phyloP scores from a whole-genome alignment of 2,888 invertebrate genomes.

The Conus canariensis region DNA sequence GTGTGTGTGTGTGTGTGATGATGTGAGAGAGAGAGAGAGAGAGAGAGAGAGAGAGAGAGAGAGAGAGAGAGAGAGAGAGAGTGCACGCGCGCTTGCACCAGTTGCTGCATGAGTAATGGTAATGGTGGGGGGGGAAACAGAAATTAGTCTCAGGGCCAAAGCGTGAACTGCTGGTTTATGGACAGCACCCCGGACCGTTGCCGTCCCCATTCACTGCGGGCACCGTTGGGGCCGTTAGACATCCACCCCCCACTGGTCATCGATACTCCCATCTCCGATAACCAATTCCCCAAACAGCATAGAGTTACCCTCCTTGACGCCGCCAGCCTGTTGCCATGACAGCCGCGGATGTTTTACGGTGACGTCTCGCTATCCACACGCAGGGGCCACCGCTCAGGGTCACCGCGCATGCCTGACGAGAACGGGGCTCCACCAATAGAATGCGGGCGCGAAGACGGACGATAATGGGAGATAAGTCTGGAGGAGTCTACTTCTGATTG shows the following conservation, averaged over 20 bases:
- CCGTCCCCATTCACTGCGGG: background rate
- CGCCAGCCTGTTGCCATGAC: conserved; percentile 20
- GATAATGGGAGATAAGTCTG: conserved; percentile 19
- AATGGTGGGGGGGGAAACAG: no score
- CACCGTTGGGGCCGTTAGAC: conserved; percentile 4
- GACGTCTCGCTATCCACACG: conserved; percentile 11
- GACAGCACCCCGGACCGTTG: no score
- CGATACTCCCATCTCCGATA: background rate
- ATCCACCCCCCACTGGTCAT: background rate
- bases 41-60: no score
- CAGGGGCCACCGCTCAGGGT: conserved; percentile 11
- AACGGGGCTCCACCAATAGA: background rate
- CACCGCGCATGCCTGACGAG: conserved; percentile 6
- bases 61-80: no score
- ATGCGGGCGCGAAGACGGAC: background rate
- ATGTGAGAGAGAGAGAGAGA: no score
- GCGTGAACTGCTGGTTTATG: no score
- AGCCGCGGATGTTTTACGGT: background rate
- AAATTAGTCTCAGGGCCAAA: no score
- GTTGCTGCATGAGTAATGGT: no score
- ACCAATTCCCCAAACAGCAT: background rate
- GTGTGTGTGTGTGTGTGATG: no score
- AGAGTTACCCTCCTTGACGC: conserved; percentile 29
- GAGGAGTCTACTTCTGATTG: conserved; percentile 2
- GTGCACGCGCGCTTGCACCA: no score